Evolutionary conservation across 2,113 vertebrate genomes (phyloP), one percentile per base, ranked within the genome.

Genomic region (Loxodonta africana): DNA sequence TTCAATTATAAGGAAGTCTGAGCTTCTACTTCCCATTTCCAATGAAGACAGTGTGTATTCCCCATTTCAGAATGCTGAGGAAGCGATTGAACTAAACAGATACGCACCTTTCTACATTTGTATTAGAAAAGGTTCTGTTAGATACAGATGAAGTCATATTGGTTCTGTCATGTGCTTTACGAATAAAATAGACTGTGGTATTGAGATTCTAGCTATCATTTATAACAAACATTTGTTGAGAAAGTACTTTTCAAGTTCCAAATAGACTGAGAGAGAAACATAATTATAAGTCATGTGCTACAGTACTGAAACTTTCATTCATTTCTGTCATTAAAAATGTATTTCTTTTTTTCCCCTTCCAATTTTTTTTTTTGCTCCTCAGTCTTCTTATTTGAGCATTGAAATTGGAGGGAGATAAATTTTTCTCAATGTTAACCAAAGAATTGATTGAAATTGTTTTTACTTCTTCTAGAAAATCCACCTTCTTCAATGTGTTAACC

Each of bases 401-500:
- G 76, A 88, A 95, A 41, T 74, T 93, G 30, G 10, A 62, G 73
- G 65, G 82, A 93, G 18, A 85, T 93, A 0, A 0, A 14, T 53
- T 96, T 82, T 96, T 37, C 96, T 97, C 95, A 0, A 0, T 96
- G 96, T 96, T 51, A 97, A 99, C 99, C 98, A 99, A 99, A 98
- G 46, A 94, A 93, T 89, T 97, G 60, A 95, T 96, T 95, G 41
- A 88, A 93, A 67, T 87, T 74, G 9, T 73, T 87, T 96, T 71
- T 97, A 6, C 98, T 97, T 94, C 0, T 98, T 97, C n/a, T 98
- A 99, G 99, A 99, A 99, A 99, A 98, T 99, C 99, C 8, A 99
- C 99, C 0, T 99, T 99, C 99, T 99, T 99, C 98, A 99, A 99
- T 90, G 99, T 99, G 83, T 98, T 99, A 98, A 99, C 99, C 71